phyloP scores from a whole-genome alignment of 2,113 vertebrate species.

The Syngnathus typhle region DNA sequence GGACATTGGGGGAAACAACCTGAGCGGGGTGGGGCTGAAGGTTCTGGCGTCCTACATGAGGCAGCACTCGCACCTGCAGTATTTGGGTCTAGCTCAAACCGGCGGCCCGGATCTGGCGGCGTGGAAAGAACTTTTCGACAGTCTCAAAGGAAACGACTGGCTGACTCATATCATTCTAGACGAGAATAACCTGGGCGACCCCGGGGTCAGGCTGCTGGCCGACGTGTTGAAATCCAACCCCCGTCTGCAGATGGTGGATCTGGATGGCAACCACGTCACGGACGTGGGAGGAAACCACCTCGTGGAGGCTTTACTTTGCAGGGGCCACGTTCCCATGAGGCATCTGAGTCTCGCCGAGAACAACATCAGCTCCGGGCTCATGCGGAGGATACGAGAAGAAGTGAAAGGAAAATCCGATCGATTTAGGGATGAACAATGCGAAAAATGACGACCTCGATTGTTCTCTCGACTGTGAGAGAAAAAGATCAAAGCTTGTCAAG shows the following conservation, averaged over 20 bases:
- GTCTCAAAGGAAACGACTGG: constrained; percentile 58
- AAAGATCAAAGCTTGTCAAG: constrained; percentile 71
- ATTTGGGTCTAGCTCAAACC: no score
- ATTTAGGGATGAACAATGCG: no score
- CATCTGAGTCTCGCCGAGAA: constrained; percentile 72
- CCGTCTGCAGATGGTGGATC: constrained; percentile 62
- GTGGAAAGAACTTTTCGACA: constrained; percentile 72
- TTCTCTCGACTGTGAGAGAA: constrained; percentile 58
- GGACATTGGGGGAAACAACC: no score
- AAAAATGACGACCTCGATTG: constrained; percentile 21
- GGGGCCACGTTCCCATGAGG: constrained; percentile 43
- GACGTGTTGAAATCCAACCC: constrained; percentile 60
- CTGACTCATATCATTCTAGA: constrained; percentile 71
- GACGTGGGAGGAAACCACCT: constrained; percentile 71
- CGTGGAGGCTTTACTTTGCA: constrained; percentile 56
- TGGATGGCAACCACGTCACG: constrained; percentile 69
- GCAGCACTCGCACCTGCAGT: no score
- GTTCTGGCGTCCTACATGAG: no score
- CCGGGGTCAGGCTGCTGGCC: constrained; percentile 66
- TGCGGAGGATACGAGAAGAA: constrained; percentile 63
- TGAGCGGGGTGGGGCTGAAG: no score
- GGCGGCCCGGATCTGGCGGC: constrained; percentile 13
- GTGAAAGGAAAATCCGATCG: constrained; percentile 37
- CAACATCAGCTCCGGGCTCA: constrained; percentile 60
- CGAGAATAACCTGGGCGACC: constrained; percentile 69